Percentiles rank a stretch among this genome's conserved stretches.
phyloP scores from a whole-genome alignment of 1,140 invertebrate species.

The Neelides sp. region DNA sequence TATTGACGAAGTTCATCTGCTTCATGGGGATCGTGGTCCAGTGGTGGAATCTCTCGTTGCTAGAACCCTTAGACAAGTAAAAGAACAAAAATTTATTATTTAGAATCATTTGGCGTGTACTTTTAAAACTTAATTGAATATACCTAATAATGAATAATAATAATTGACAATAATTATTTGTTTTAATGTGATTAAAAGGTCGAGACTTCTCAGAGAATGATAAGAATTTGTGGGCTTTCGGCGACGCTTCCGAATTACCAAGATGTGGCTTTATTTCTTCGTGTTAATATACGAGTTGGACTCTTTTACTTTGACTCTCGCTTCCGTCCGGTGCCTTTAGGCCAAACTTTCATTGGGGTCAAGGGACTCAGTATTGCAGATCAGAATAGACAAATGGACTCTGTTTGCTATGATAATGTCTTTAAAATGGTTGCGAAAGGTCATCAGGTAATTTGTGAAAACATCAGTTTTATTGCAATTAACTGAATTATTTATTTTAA shows the following conservation, averaged over 20 bases:
- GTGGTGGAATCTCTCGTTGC: slow-evolving; percentile 96
- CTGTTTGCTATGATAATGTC: slow-evolving; percentile 87
- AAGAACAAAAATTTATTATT: slow-evolving; percentile 5
- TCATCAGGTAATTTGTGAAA: slow-evolving; percentile 62
- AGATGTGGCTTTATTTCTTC: slow-evolving; percentile 86
- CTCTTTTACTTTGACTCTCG: slow-evolving; percentile 95
- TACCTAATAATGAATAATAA: no score
- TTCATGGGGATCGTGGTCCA: slow-evolving; percentile 93
- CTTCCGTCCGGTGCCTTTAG: slow-evolving; percentile 89
- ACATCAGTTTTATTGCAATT: background rate
- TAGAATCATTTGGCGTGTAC: background rate
- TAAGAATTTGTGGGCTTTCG: slow-evolving; percentile 91
- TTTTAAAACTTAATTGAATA: no score
- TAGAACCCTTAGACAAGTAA: slow-evolving; percentile 73
- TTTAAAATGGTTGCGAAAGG: slow-evolving; percentile 70
- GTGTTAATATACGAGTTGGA: slow-evolving; percentile 83
- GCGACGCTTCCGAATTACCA: slow-evolving; percentile 96
- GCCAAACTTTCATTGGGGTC: slow-evolving; percentile 82
- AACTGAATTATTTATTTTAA: slow-evolving; percentile 9
- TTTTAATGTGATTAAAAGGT: slow-evolving; percentile 43
- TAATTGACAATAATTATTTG: no score
- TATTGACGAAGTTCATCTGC: slow-evolving; percentile 95
- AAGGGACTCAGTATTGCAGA: slow-evolving; percentile 64
- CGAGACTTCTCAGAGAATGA: slow-evolving; percentile 90
- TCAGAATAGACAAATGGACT: slow-evolving; percentile 76